phyloP scores from a whole-genome alignment of 2,113 vertebrate species.

The Polypterus bichir region DNA sequence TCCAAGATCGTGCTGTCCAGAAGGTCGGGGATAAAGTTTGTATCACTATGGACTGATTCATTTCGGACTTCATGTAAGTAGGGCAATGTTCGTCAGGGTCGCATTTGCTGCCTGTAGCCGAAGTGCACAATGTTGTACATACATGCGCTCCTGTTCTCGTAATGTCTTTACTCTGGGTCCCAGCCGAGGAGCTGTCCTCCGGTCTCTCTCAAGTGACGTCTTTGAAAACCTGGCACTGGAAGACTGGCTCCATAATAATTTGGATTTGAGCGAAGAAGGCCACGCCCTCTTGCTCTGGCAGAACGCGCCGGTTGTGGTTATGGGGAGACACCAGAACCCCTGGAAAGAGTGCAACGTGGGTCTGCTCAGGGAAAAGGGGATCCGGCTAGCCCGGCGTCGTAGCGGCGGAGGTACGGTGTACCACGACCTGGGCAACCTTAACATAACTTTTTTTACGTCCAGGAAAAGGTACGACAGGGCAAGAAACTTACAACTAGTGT shows the following conservation, averaged over 20 bases:
- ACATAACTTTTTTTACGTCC: conserved; percentile 86
- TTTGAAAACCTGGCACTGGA: conserved; percentile 83
- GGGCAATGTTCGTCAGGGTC: no score
- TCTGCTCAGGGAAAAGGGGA: conserved; percentile 50
- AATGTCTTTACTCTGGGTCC: conserved; percentile 16
- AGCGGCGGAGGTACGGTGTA: conserved; percentile 92
- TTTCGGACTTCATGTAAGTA: no score
- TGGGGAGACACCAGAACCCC: conserved; percentile 91
- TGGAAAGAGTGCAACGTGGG: conserved; percentile 79
- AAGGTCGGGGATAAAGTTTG: no score
- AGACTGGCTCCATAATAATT: conserved; percentile 82
- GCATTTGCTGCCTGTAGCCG: no score
- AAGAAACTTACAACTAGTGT: conserved; percentile 69
- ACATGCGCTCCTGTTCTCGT: neutral
- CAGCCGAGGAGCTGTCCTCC: conserved; percentile 49
- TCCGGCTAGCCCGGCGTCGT: conserved; percentile 70
- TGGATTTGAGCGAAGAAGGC: conserved; percentile 53
- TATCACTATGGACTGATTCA: no score
- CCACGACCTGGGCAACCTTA: conserved; percentile 91
- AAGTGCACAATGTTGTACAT: no score
- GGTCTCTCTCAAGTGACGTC: conserved; percentile 65
- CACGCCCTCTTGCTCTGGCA: conserved; percentile 74
- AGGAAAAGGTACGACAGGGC: conserved; percentile 67
- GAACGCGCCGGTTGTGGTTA: conserved; percentile 71
- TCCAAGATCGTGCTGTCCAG: no score